Evolutionary conservation across 37 sponge, comb jelly and placozoan genomes (phyloP).

Genomic region (Axinella damicornis): DNA sequence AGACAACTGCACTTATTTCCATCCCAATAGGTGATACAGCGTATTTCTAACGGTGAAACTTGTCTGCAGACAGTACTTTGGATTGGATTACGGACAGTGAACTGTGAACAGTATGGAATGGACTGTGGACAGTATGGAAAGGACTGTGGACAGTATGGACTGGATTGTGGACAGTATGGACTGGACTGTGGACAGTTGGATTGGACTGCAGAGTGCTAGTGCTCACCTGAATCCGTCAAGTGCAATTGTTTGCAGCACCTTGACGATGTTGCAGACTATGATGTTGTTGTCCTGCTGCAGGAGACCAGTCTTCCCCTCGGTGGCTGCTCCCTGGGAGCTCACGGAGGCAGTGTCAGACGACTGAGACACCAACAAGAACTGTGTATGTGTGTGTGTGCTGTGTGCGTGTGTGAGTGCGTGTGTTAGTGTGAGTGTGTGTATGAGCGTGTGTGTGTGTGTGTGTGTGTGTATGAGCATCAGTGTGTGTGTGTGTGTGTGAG

Average conservation of each 20-base stretch:
- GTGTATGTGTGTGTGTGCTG: no score
- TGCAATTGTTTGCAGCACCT: conserved; percentile 72
- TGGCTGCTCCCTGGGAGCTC: not conserved
- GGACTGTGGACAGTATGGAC: no score
- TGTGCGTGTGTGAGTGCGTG: no score
- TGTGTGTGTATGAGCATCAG: not conserved
- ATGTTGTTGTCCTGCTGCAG: conserved; percentile 43
- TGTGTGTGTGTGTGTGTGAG: not conserved
- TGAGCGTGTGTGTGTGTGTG: not conserved
- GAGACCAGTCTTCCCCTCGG: conserved; percentile 21
- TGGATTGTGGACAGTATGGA: not conserved
- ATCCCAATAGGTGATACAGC: no score
- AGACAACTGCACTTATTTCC: no score
- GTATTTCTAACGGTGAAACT: no score
- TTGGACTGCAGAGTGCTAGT: not conserved
- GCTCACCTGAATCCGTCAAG: conserved; percentile 66
- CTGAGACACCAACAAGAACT: conserved; percentile 7
- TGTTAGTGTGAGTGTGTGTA: no score
- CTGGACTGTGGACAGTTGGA: not conserved
- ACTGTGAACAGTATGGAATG: no score
- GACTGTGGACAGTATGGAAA: no score
- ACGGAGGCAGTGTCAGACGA: not conserved
- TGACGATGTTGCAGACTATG: conserved; percentile 60
- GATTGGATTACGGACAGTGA: no score
- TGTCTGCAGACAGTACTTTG: no score